Conservation (phyloP, 2,888 invertebrate species). For the Myopa testacea region DNA sequence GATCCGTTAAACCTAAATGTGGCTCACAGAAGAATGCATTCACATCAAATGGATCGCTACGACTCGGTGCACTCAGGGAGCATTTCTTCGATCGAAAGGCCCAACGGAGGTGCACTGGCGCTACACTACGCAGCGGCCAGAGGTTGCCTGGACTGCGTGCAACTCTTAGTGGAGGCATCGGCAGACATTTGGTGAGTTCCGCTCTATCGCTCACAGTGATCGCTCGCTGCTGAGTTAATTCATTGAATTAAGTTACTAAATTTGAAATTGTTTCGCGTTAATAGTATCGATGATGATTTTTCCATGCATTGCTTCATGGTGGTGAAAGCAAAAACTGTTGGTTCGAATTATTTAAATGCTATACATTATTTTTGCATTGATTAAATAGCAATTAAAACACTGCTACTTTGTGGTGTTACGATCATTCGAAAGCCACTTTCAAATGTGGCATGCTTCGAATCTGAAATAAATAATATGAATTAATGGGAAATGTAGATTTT, state of each 20-base stretch:
- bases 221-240: slow-evolving; percentile 28
- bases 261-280: neutral
- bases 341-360: slow-evolving; percentile 7
- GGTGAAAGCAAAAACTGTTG: slow-evolving; percentile 18
- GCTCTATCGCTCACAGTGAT: slow-evolving; percentile 16
- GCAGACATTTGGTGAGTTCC: slow-evolving; percentile 79
- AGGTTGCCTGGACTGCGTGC: slow-evolving; percentile 87
- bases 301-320: neutral
- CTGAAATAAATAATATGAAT: neutral
- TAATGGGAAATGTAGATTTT: neutral
- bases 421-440: slow-evolving; percentile 29
- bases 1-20: slow-evolving; percentile 56
- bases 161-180: slow-evolving; percentile 81
- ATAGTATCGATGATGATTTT: neutral
- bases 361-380: neutral
- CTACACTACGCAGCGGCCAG: slow-evolving; percentile 89
- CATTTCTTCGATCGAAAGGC: slow-evolving; percentile 66
- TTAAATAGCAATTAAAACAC: slow-evolving; percentile 1
- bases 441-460: slow-evolving; percentile 31
- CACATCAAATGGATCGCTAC: slow-evolving; percentile 64
- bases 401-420: neutral
- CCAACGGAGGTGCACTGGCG: slow-evolving; percentile 78
- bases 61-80: slow-evolving; percentile 65
- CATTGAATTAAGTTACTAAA: neutral
- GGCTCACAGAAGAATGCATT: slow-evolving; percentile 61